These are phyloP conservation scores for Pluvianellus socialis DNA, from an alignment of 2,113 vertebrate species.

Conservation along the genomic window DNA sequence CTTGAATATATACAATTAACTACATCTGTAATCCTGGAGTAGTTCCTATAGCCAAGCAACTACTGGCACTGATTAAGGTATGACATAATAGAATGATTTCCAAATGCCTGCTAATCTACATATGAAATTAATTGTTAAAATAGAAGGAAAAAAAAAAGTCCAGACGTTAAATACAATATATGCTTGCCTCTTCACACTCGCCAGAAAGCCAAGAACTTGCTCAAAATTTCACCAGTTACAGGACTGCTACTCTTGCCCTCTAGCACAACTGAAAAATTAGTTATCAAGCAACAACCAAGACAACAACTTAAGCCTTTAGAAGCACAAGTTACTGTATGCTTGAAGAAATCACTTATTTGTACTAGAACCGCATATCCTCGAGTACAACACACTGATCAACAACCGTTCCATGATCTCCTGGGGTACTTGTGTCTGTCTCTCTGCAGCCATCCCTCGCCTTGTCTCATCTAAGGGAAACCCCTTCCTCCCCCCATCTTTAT, in stretches of 20 bases:
- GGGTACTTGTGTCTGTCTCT: background rate
- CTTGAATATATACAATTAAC: background rate
- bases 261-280: background rate
- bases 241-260: background rate
- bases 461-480: background rate
- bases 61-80: background rate
- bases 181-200: background rate
- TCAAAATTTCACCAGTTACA: background rate
- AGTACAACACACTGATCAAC: background rate
- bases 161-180: background rate
- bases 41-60: background rate
- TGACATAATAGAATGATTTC: background rate
- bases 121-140: background rate
- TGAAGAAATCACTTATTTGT: background rate
- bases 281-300: background rate
- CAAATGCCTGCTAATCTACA: background rate
- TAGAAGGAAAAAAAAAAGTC: background rate
- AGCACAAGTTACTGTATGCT: background rate
- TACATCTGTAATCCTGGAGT: background rate
- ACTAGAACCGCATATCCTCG: accelerated
- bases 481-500: background rate
- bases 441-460: background rate
- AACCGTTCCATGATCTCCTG: background rate
- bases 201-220: background rate
- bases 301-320: background rate